phyloP scores from a whole-genome alignment of 2,797 vertebrate genomes.

The Spondyliosoma cantharus region DNA sequence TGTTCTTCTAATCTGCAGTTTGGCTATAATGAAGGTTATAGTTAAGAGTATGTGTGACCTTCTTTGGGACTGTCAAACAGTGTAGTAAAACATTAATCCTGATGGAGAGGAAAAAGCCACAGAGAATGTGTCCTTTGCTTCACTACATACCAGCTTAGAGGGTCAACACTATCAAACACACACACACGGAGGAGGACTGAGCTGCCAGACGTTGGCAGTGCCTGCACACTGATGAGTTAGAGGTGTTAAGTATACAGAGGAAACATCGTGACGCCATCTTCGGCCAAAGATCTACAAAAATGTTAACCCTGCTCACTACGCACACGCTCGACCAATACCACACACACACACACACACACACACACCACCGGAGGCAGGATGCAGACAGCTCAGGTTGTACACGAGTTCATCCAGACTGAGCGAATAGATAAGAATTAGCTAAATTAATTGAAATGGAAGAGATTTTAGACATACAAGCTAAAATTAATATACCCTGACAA shows the following conservation, averaged over 20 bases:
- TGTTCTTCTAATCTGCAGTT: background rate
- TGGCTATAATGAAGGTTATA: background rate
- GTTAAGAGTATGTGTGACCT: background rate
- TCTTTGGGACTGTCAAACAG: background rate
- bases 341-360: too few relatives aligned
- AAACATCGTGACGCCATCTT: constrained; percentile 24
- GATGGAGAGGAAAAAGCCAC: constrained; percentile 8
- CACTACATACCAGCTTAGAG: constrained; percentile 21
- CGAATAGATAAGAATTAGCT: background rate
- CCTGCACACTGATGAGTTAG: constrained; percentile 31
- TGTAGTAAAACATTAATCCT: constrained; percentile 19
- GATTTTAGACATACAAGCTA: background rate
- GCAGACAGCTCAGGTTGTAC: background rate
- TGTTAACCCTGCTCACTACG: constrained; percentile 5
- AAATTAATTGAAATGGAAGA: background rate
- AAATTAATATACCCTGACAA: background rate
- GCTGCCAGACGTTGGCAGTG: constrained; percentile 21
- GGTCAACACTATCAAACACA: constrained; percentile 24
- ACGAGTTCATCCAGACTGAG: background rate
- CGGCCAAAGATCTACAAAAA: constrained; percentile 26
- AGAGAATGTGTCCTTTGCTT: constrained; percentile 9
- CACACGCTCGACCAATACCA: constrained; percentile 5
- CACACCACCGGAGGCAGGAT: constrained; percentile 1
- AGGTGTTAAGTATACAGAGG: constrained; percentile 43
- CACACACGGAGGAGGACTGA: constrained; percentile 3